Conservation (phyloP, 1,140 invertebrate species). For the Calephelis nemesis region DNA sequence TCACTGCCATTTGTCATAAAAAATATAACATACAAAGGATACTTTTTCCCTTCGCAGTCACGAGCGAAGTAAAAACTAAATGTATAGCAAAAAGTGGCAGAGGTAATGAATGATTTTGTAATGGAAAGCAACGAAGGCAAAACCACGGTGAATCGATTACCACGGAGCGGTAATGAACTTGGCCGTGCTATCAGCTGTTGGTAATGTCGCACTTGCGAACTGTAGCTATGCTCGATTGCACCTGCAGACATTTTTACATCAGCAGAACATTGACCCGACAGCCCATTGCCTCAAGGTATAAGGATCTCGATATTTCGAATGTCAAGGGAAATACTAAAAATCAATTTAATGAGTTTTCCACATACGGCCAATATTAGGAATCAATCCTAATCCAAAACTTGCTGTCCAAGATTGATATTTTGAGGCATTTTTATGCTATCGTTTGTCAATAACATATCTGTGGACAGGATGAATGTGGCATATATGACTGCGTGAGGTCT, state of each 20-base stretch:
- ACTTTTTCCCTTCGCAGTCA: conserved; percentile 1
- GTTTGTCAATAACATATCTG: too few relatives aligned
- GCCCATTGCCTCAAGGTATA: too few relatives aligned
- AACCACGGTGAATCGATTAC: conserved; percentile 65
- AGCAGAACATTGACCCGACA: conserved; percentile 8
- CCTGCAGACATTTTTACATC: conserved; percentile 39
- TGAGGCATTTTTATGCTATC: too few relatives aligned
- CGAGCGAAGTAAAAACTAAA: conserved; percentile 4
- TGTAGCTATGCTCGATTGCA: conserved; percentile 36
- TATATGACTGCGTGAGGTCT: too few relatives aligned
- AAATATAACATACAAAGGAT: neutral
- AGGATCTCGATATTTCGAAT: too few relatives aligned
- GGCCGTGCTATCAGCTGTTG: conserved; percentile 62
- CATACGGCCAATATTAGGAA: too few relatives aligned
- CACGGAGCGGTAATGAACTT: conserved; percentile 73
- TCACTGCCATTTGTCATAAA: too few relatives aligned
- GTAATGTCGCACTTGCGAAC: conserved; percentile 45
- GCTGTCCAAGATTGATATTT: too few relatives aligned
- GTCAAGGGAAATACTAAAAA: too few relatives aligned
- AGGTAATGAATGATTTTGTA: conserved; percentile 47
- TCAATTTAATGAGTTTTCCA: too few relatives aligned
- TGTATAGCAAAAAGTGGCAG: neutral
- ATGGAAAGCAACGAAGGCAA: conserved; percentile 58
- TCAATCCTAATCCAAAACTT: too few relatives aligned
- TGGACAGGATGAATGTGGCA: too few relatives aligned